A percentile compares a stretch with the other conserved stretches of the same genome.
Conservation (phyloP, 2,888 invertebrate genomes). For the Tricholauxania praeusta region DNA sequence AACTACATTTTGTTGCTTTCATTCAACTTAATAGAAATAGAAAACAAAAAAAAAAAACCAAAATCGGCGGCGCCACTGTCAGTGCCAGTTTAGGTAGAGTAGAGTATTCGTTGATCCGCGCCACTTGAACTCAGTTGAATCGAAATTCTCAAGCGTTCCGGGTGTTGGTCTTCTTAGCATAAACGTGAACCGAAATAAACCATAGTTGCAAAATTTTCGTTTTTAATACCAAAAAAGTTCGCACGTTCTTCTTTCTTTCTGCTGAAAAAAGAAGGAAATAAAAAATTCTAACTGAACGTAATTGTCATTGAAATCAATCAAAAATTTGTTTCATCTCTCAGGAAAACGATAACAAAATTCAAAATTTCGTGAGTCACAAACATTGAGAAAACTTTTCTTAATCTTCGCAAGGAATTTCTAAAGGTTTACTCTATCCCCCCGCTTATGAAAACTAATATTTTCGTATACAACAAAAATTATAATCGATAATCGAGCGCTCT, state of each 20-base stretch:
- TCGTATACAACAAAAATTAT: conserved; percentile 26
- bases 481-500: conserved; percentile 29
- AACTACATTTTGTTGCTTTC: not conserved
- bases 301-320: conserved; percentile 6
- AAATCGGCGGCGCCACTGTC: not conserved
- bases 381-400: conserved; percentile 11
- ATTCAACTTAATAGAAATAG: conserved; percentile 11
- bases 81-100: conserved; percentile 22
- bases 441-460: not conserved
- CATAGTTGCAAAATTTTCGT: not conserved
- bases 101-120: conserved; percentile 40
- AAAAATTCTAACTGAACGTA: not conserved
- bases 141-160: conserved; percentile 49
- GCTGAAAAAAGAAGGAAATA: not conserved
- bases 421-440: not conserved
- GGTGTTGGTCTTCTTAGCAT: conserved; percentile 42
- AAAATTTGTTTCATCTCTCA: too few species aligned
- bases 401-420: not conserved
- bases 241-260: not conserved
- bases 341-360: conserved; percentile 5
- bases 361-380: conserved; percentile 6
- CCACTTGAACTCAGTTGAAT: conserved; percentile 47
- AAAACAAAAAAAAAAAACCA: conserved; percentile 3
- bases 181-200: conserved; percentile 1
- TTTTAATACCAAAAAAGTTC: not conserved